These are phyloP conservation scores for Mythimna impura DNA, from an alignment of 2,888 invertebrate genomes.

Conservation along the genomic window DNA sequence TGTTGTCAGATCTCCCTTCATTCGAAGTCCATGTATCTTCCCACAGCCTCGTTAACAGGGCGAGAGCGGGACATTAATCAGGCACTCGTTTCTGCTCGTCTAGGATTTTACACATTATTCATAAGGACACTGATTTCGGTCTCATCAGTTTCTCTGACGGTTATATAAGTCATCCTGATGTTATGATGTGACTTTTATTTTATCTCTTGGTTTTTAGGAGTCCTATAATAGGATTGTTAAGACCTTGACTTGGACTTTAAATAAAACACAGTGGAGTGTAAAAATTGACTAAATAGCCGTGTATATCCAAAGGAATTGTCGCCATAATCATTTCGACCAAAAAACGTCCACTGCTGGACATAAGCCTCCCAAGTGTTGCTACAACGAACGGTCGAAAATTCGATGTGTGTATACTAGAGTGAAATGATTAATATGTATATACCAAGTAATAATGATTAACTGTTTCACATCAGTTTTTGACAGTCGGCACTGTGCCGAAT, in stretches of 20 bases:
- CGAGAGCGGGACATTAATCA: slow-evolving; percentile 51
- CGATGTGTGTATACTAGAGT: too few relatives aligned
- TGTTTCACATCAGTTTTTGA: slow-evolving; percentile 24
- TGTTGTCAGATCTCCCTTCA: neutral
- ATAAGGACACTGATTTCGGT: slow-evolving; percentile 34
- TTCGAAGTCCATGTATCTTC: slow-evolving; percentile 1
- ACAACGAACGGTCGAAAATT: too few relatives aligned
- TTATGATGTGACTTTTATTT: slow-evolving; percentile 15
- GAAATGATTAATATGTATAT: too few relatives aligned
- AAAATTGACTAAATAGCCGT: too few relatives aligned
- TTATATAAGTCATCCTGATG: slow-evolving; percentile 6
- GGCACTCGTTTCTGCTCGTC: slow-evolving; percentile 36
- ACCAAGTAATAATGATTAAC: too few relatives aligned
- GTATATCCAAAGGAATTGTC: too few relatives aligned
- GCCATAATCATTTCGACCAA: too few relatives aligned
- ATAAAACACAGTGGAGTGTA: too few relatives aligned
- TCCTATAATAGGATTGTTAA: too few relatives aligned
- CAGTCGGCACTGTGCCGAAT: slow-evolving; percentile 8
- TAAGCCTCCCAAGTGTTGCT: too few relatives aligned
- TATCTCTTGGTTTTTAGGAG: neutral
- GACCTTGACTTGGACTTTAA: too few relatives aligned
- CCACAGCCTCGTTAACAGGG: slow-evolving; percentile 45
- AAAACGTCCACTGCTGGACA: too few relatives aligned
- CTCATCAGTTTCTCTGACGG: slow-evolving; percentile 18
- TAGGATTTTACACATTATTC: slow-evolving; percentile 50